A percentile compares a stretch with the other conserved stretches of the same genome.
Conservation (phyloP, 1,140 invertebrate genomes). For the Drosophila lini region DNA sequence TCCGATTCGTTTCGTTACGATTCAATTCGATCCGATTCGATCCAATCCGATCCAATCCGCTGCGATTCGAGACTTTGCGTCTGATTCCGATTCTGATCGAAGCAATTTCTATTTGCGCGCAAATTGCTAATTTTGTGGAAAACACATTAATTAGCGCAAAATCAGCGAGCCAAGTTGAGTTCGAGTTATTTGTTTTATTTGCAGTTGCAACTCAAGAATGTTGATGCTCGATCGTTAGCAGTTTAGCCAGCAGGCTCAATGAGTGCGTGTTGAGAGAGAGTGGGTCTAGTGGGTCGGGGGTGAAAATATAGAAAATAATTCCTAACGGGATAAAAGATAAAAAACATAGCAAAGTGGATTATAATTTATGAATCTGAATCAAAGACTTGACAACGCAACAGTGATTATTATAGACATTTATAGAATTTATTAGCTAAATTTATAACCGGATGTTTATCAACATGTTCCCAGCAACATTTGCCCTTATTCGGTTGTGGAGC, state of each 20-base stretch:
- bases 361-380: no score
- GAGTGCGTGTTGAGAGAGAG: slow-evolving; percentile 1
- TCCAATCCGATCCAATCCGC: slow-evolving; percentile 22
- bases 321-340: not conserved
- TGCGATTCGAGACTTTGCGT: slow-evolving; percentile 41
- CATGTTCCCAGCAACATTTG: not conserved
- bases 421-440: no score
- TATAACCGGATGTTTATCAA: not conserved
- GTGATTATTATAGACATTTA: no score
- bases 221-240: slow-evolving; percentile 13
- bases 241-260: not conserved
- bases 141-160: slow-evolving; percentile 83
- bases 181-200: slow-evolving; percentile 42
- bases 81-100: slow-evolving; percentile 41
- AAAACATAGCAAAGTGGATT: no score
- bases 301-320: not conserved
- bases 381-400: no score
- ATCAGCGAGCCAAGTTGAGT: slow-evolving; percentile 61
- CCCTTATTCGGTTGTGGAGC: no score
- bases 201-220: slow-evolving; percentile 24
- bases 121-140: slow-evolving; percentile 83
- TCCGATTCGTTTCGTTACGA: slow-evolving; percentile 8
- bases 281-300: not conserved
- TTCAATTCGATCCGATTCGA: slow-evolving; percentile 3
- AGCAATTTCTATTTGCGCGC: slow-evolving; percentile 77